A percentile compares a stretch with the other conserved stretches of the same genome.
Evolutionary conservation across 2,797 vertebrate genomes (phyloP).

Genomic region (Apodemus agrarius): DNA sequence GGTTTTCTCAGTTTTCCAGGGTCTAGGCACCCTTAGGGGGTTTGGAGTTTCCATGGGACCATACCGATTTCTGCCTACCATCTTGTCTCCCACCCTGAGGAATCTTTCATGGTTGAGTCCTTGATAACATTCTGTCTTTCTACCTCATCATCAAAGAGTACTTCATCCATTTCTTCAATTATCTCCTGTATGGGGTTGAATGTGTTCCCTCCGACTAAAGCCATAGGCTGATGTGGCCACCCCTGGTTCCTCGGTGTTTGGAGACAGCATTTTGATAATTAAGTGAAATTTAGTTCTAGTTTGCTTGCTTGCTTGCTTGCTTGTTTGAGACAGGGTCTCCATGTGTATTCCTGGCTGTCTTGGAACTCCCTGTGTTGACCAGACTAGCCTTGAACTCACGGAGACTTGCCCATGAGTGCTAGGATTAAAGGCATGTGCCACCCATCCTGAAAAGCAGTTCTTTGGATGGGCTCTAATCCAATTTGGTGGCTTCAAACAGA

Average conservation of each 20-base stretch:
- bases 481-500: background rate
- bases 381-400: background rate
- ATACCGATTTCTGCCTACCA: background rate
- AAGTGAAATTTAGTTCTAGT: background rate
- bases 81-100: background rate
- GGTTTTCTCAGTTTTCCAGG: background rate
- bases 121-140: slow-evolving; percentile 13
- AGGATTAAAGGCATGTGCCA: background rate
- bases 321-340: background rate
- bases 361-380: background rate
- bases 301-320: no score
- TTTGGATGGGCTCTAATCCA: background rate
- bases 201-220: background rate
- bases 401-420: background rate
- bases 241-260: background rate
- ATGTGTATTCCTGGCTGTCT: background rate
- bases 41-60: background rate
- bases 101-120: background rate
- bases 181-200: background rate
- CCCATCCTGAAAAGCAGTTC: background rate
- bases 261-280: background rate
- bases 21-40: background rate
- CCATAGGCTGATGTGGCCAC: background rate
- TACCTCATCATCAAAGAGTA: background rate
- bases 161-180: background rate